Evolutionary conservation across 2,888 invertebrate species (phyloP), one percentile per base, ranked within the genome.

Genomic region (Yponomeuta plumbellus): DNA sequence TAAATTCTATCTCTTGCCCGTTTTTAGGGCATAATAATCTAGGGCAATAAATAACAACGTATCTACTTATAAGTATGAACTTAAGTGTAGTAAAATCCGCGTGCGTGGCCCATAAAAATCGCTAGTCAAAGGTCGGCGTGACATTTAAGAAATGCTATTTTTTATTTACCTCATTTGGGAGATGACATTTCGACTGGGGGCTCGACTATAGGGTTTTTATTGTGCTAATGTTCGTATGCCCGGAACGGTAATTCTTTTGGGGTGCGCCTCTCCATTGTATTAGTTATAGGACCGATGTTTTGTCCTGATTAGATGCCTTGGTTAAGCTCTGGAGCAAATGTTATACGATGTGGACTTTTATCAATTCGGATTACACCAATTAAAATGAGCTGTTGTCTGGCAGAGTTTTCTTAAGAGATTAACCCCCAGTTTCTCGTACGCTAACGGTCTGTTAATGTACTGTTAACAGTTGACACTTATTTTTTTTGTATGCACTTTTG

Each of bases 141-240:
- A 73, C 90, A 86, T 91, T 91, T 89, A 52, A 70, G 72, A 73
- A 75, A 68, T 68, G 67, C 58, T 74, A 80, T 85, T 86, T 88
- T 88, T 91, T 90, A 90, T 86, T 88, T 84, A 86, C 88, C 84
- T 87, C 88, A 84, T 87, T 89, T 86, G 83, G 83, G 82, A 85
- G 83, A 80, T 89, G 90, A 80, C 90, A 90, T 90, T 91, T 89
- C 70, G 17, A 3, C n/a, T 10, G 58, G 58, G 58, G 58, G 20
- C 21, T 20, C n/a, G 2, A 20, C 21, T 59, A 23, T 21, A 22
- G 59, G 59, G 44, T 52, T 52, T 44, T 59, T 59, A 59, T 59
- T 59, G 59, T 59, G 59, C 13, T 21, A 59, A 23, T 21, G 59
- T 21, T 21, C 59, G 59, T 22, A 59, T 59, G 59, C 3, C 59